Evolutionary conservation across 2,888 invertebrate species (phyloP).

Genomic region (Phymatocera aterrima): DNA sequence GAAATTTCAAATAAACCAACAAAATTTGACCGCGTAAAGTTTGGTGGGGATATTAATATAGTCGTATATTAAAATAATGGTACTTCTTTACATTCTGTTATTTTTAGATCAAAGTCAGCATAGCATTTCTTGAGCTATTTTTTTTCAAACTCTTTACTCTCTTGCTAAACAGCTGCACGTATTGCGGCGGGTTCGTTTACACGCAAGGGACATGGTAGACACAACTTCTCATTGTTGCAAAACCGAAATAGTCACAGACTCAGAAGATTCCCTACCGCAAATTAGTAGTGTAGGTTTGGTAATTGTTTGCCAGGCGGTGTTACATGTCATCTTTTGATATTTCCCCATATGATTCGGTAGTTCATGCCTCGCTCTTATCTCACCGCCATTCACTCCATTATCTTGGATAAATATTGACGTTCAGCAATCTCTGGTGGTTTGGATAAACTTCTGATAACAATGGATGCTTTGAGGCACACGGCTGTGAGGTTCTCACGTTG

Average conservation of each 20-base stretch:
- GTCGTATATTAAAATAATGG: slow-evolving; percentile 38
- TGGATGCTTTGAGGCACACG: slow-evolving; percentile 1
- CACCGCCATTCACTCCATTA: not conserved
- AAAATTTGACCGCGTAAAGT: not conserved
- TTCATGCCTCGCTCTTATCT: slow-evolving; percentile 3
- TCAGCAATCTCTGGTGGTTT: not conserved
- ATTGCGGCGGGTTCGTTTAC: slow-evolving; percentile 32
- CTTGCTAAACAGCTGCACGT: slow-evolving; percentile 39
- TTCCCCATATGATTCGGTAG: not conserved
- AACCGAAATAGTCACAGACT: slow-evolving; percentile 24
- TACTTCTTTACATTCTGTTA: slow-evolving; percentile 29
- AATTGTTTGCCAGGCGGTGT: slow-evolving; percentile 10
- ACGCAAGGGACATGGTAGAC: slow-evolving; percentile 25
- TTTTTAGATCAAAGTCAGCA: slow-evolving; percentile 39
- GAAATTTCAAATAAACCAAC: slow-evolving; percentile 32
- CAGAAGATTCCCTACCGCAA: not conserved
- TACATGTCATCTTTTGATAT: not conserved
- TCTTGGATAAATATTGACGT: slow-evolving; percentile 28
- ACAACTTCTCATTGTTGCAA: slow-evolving; percentile 36
- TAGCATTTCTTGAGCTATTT: slow-evolving; percentile 18
- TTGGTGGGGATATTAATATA: slow-evolving; percentile 18
- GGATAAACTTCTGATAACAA: not conserved
- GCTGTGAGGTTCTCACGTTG: not conserved
- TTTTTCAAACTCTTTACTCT: slow-evolving; percentile 27
- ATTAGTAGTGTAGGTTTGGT: not conserved